phyloP scores from a whole-genome alignment of 2,888 invertebrate species.

The Phytoseiulus persimilis region DNA sequence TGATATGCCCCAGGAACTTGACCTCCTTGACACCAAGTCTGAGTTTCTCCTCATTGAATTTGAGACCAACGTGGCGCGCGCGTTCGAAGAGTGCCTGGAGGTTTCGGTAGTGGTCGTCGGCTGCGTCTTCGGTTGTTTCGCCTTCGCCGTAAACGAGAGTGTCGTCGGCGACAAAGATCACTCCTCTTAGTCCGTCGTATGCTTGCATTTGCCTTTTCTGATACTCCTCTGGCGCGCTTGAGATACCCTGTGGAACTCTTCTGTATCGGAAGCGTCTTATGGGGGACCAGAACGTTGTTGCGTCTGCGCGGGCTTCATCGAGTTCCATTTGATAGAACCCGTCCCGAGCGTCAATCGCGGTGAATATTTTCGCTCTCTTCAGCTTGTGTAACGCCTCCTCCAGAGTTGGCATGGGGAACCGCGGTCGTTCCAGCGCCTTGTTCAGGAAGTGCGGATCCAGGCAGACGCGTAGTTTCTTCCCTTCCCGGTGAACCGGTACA shows the following conservation, averaged over 20 bases:
- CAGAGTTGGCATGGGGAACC: background rate
- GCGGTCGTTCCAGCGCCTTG: background rate
- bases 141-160: background rate
- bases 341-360: background rate
- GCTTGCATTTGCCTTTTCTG: background rate
- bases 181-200: background rate
- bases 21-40: background rate
- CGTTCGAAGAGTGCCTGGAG: slow-evolving; percentile 6
- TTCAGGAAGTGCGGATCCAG: background rate
- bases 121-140: background rate
- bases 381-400: background rate
- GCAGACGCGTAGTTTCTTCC: background rate
- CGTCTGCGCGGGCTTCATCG: background rate
- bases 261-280: background rate
- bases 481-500: background rate
- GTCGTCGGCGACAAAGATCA: background rate
- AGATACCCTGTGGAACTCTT: background rate
- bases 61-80: background rate
- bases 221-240: background rate
- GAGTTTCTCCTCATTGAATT: background rate
- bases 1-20: too few species aligned
- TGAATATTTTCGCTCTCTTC: background rate
- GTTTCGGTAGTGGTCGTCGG: background rate
- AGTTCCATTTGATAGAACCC: slow-evolving; percentile 9
- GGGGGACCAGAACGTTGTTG: too few species aligned